phyloP scores from a whole-genome alignment of 2,888 invertebrate species.

The Trachelus iudaicus region DNA sequence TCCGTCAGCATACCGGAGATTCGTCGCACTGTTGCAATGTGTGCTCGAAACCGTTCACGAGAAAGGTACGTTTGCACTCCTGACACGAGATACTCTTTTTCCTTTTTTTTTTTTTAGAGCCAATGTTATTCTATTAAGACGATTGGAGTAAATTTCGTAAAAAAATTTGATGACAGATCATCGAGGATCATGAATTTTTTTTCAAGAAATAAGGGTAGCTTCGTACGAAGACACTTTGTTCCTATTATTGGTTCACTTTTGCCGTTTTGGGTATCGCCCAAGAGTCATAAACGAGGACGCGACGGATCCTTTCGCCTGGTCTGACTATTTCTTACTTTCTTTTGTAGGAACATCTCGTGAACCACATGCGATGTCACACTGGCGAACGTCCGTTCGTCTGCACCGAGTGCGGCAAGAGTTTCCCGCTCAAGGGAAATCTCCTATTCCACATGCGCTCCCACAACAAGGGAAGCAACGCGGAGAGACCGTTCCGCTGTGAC shows the following conservation, averaged over 20 bases:
- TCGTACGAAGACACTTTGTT: no score
- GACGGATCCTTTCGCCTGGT: neutral
- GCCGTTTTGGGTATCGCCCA: neutral
- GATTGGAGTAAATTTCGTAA: neutral
- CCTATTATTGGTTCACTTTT: neutral
- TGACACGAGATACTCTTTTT: neutral
- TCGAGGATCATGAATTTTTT: no score
- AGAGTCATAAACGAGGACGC: neutral
- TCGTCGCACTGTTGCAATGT: slow-evolving; percentile 79
- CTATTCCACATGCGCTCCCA: slow-evolving; percentile 89
- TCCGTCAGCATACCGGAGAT: slow-evolving; percentile 79
- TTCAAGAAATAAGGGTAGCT: no score
- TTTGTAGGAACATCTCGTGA: slow-evolving; percentile 73
- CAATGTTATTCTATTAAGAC: neutral
- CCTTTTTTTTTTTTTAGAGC: no score
- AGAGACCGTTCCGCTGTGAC: slow-evolving; percentile 81
- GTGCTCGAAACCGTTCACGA: slow-evolving; percentile 79
- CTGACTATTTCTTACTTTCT: neutral
- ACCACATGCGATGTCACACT: slow-evolving; percentile 82
- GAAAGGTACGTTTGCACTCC: slow-evolving; percentile 66
- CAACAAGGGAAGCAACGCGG: slow-evolving; percentile 77
- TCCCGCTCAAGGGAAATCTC: slow-evolving; percentile 85
- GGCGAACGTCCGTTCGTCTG: slow-evolving; percentile 87
- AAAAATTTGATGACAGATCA: no score
- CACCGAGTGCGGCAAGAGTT: slow-evolving; percentile 87